These are phyloP conservation scores for Apantesis nais DNA, from an alignment of 2,888 invertebrate genomes.

Conservation along the genomic window DNA sequence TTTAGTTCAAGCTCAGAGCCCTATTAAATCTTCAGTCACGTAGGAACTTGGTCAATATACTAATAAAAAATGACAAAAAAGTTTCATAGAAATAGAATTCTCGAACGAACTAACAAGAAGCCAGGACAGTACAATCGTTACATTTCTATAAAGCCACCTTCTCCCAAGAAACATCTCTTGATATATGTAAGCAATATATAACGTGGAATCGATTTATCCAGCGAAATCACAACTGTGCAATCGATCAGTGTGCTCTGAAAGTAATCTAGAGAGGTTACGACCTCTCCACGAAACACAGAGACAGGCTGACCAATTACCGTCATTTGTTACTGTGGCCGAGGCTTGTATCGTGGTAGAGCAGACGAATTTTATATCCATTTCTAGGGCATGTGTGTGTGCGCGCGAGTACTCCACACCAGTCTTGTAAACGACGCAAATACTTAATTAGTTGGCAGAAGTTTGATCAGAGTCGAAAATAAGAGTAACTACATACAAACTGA, in stretches of 20 bases:
- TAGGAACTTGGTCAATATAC: neutral
- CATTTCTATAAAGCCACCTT: conserved; percentile 8
- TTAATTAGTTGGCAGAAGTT: neutral
- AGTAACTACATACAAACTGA: neutral
- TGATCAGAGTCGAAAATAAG: neutral
- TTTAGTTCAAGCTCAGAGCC: neutral
- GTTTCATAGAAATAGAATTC: neutral
- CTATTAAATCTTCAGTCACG: neutral
- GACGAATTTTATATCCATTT: conserved; percentile 23
- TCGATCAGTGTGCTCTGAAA: conserved; percentile 49
- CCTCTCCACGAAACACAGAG: conserved; percentile 46
- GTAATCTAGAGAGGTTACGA: conserved; percentile 47
- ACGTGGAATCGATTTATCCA: conserved; percentile 38
- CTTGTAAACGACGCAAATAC: neutral
- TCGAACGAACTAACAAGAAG: neutral
- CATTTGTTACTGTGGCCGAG: conserved; percentile 35
- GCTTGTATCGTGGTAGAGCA: conserved; percentile 45
- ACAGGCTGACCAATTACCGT: conserved; percentile 67
- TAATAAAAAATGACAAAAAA: neutral
- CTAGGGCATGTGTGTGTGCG: conserved; percentile 28
- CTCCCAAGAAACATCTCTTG: conserved; percentile 13
- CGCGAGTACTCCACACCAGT: neutral
- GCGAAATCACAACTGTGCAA: conserved; percentile 51
- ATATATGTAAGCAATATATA: conserved; percentile 25
- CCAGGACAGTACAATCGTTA: neutral